Evolutionary conservation across 2,113 vertebrate genomes (phyloP), one percentile per base, ranked within the genome.

Genomic region (Physeter macrocephalus): DNA sequence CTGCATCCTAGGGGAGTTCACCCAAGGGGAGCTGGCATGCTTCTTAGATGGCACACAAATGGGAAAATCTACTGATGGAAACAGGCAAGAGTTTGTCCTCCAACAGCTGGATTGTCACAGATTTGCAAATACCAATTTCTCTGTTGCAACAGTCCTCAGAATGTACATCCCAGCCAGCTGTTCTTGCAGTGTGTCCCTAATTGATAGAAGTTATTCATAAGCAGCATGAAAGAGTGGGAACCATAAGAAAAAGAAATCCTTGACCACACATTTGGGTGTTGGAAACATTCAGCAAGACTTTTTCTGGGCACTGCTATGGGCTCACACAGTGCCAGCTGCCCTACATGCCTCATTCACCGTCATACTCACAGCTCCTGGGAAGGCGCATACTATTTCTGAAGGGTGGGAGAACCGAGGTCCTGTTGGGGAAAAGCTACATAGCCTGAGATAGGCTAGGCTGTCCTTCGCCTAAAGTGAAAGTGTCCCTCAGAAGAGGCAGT

Each of bases 81-180:
- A 72, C 9, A 72, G 36, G 36, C 59, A 96, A 29, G 8, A 31
- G 12, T 29, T 78, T 92, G 87, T 92, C 54, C 81, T n/a, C 54
- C 49, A 90, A 54, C 0, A 0, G 8, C 25, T 36, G 17, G 49
- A 11, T 0, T 74, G 62, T 17, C 72, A 54, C 8, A 86, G 81
- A 72, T 90, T 71, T 92, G 72, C 57, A 39, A 74, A 88, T 15
- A 61, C 8, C 64, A n/a, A 74, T 61, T 95, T 64, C 49, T 87
- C 78, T 39, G 8, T 39, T 49, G 57, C 54, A 66, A 77, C 59
- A 15, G 67, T 72, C 34, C 62, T 62, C 75, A 23, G 57, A 75
- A 75, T 4, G 12, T 8, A 93, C 36, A 93, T 84, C 66, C 46
- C 21, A 71, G 34, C 36, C 88, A 72, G 92, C 41, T 12, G 92